Percentiles rank a stretch among this genome's conserved stretches.
Evolutionary conservation across 2,888 invertebrate genomes (phyloP).

Genomic region (Perizoma flavofasciatum): DNA sequence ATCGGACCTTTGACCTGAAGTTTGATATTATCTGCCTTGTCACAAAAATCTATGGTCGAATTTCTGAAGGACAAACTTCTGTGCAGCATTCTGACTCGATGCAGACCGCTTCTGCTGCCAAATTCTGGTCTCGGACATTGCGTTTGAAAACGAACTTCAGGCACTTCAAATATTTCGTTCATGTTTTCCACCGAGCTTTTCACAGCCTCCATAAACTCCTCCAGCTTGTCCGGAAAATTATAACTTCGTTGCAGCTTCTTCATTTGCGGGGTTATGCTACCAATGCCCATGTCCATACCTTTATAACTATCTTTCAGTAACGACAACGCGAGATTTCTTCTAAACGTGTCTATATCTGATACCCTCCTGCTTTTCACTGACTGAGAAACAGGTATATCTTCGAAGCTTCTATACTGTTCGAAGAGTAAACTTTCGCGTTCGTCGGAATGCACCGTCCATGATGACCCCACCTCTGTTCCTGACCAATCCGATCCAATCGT

Average conservation of each 20-base stretch:
- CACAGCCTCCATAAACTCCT: conserved; percentile 46
- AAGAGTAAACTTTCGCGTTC: conserved; percentile 44
- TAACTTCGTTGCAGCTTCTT: conserved; percentile 65
- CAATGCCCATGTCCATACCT: conserved; percentile 54
- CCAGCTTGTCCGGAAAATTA: conserved; percentile 58
- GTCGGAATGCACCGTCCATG: conserved; percentile 64
- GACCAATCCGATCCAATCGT: conserved; percentile 63
- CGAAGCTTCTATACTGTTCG: conserved; percentile 66
- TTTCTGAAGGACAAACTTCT: conserved; percentile 47
- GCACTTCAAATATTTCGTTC: conserved; percentile 24
- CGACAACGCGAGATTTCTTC: conserved; percentile 55
- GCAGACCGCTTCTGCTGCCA: conserved; percentile 50
- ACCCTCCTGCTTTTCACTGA: conserved; percentile 72
- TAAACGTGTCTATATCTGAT: conserved; percentile 58
- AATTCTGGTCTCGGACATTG: conserved; percentile 36
- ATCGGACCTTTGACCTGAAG: conserved; percentile 43
- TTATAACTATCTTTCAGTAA: conserved; percentile 66
- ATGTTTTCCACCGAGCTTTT: conserved; percentile 39
- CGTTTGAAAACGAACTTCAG: conserved; percentile 29
- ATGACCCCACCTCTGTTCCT: conserved; percentile 53
- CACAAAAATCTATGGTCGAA: conserved; percentile 46
- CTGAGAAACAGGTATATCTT: conserved; percentile 75
- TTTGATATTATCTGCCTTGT: conserved; percentile 42
- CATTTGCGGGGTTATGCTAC: conserved; percentile 61
- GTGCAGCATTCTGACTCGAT: conserved; percentile 55